phyloP scores from a whole-genome alignment of 2,888 invertebrate species.

The Malachius bipustulatus region DNA sequence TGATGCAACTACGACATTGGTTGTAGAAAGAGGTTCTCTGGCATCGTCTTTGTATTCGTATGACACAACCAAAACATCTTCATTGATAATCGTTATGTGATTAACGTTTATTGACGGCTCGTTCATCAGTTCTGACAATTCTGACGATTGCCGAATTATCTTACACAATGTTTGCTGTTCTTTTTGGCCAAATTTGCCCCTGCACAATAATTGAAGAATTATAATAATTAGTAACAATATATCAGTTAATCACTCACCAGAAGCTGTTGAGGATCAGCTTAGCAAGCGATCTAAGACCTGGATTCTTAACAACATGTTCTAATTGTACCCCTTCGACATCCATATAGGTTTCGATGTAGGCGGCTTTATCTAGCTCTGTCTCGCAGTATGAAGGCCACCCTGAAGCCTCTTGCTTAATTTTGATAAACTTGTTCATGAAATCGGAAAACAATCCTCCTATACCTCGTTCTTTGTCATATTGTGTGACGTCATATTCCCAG shows the following conservation, averaged over 20 bases:
- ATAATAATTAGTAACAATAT: no score
- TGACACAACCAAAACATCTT: slow-evolving; percentile 6
- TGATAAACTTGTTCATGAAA: slow-evolving; percentile 23
- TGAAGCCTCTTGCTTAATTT: slow-evolving; percentile 21
- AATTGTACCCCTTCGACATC: slow-evolving; percentile 17
- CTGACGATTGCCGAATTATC: slow-evolving; percentile 14
- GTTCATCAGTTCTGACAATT: slow-evolving; percentile 16
- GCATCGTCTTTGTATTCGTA: slow-evolving; percentile 16
- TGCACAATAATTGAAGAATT: no score
- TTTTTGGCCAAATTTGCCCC: slow-evolving; percentile 23
- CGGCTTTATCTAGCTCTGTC: slow-evolving; percentile 12
- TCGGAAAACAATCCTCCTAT: slow-evolving; percentile 22
- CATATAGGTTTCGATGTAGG: slow-evolving; percentile 15
- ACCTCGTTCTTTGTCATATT: slow-evolving; percentile 16
- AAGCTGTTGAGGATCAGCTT: slow-evolving; percentile 23
- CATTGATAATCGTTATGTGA: slow-evolving; percentile 13
- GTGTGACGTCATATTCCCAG: slow-evolving; percentile 25
- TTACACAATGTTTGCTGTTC: slow-evolving; percentile 19
- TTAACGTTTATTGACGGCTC: slow-evolving; percentile 17
- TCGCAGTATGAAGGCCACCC: slow-evolving; percentile 19
- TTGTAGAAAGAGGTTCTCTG: slow-evolving; percentile 10
- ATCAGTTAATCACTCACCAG: no score
- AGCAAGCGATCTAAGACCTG: slow-evolving; percentile 18
- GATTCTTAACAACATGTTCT: slow-evolving; percentile 17
- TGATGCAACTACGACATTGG: slow-evolving; percentile 27